phyloP scores from a whole-genome alignment of 2,888 invertebrate genomes.

The Boloria selene region DNA sequence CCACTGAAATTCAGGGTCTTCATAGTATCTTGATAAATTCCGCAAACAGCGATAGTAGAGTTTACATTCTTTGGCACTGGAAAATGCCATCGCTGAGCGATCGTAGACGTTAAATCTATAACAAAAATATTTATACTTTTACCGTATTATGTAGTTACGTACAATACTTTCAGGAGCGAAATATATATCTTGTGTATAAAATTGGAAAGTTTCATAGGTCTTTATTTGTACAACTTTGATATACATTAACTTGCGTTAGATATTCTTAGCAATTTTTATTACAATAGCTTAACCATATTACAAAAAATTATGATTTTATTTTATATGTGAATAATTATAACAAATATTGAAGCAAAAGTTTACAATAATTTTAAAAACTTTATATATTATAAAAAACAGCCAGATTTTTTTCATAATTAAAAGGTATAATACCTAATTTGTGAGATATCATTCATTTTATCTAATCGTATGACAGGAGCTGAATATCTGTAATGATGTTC shows the following conservation, averaged over 20 bases:
- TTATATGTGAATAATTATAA: too few relatives aligned
- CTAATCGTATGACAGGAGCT: constrained; percentile 83
- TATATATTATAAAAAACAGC: background rate
- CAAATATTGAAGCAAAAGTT: too few relatives aligned
- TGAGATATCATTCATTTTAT: constrained; percentile 79
- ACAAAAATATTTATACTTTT: constrained; percentile 12
- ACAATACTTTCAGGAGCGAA: background rate
- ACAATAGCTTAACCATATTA: too few relatives aligned
- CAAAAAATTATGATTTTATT: too few relatives aligned
- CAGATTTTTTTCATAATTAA: background rate
- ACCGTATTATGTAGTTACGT: background rate
- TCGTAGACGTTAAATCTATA: constrained; percentile 88
- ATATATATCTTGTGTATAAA: too few relatives aligned
- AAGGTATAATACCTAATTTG: constrained; percentile 80
- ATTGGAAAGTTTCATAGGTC: too few relatives aligned
- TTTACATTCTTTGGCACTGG: constrained; percentile 73
- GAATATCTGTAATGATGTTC: constrained; percentile 81
- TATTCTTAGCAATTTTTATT: too few relatives aligned
- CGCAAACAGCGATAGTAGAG: constrained; percentile 84
- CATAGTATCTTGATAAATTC: constrained; percentile 77
- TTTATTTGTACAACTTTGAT: too few relatives aligned
- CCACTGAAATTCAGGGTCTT: constrained; percentile 78
- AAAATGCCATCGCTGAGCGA: constrained; percentile 82
- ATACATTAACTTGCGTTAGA: too few relatives aligned
- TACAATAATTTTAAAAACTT: too few relatives aligned